Evolutionary conservation across 2,113 vertebrate species (phyloP).

Genomic region (Anser brachyrhynchus): DNA sequence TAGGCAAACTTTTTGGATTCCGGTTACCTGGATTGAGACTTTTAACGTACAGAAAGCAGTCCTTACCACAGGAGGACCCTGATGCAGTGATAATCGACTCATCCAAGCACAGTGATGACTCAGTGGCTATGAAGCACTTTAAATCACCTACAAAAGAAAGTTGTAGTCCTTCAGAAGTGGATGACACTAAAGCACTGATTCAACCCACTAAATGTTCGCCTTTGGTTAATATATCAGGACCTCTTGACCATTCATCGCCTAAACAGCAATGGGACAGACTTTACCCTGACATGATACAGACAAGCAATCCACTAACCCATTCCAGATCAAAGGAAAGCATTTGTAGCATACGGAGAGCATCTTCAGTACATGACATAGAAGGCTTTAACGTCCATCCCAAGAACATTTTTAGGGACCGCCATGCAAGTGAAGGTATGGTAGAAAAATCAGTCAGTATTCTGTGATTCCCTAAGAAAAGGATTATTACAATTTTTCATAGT

Average conservation of each 20-base stretch:
- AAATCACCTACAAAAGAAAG: constrained; percentile 93
- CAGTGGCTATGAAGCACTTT: constrained; percentile 90
- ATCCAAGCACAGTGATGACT: constrained; percentile 89
- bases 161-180: constrained; percentile 90
- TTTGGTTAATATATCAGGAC: constrained; percentile 86
- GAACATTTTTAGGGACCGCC: constrained; percentile 87
- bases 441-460: not conserved
- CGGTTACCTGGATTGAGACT: constrained; percentile 90
- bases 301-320: constrained; percentile 86
- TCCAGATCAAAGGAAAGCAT: constrained; percentile 91
- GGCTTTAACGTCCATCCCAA: constrained; percentile 89
- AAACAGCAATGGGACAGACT: constrained; percentile 90
- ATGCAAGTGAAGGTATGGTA: constrained; percentile 90
- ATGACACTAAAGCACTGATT: constrained; percentile 94
- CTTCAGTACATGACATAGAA: constrained; percentile 97
- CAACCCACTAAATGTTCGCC: constrained; percentile 88
- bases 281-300: constrained; percentile 86
- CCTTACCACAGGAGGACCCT: constrained; percentile 95
- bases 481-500: not conserved
- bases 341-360: constrained; percentile 93
- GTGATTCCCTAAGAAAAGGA: not conserved
- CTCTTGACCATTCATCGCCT: constrained; percentile 93
- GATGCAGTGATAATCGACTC: constrained; percentile 94
- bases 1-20: constrained; percentile 92
- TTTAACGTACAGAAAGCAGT: constrained; percentile 91